Percentiles rank a stretch among this genome's conserved stretches.
These are phyloP conservation scores for Cossypha caffra DNA, from an alignment of 2,797 vertebrate genomes.

Conservation along the genomic window DNA sequence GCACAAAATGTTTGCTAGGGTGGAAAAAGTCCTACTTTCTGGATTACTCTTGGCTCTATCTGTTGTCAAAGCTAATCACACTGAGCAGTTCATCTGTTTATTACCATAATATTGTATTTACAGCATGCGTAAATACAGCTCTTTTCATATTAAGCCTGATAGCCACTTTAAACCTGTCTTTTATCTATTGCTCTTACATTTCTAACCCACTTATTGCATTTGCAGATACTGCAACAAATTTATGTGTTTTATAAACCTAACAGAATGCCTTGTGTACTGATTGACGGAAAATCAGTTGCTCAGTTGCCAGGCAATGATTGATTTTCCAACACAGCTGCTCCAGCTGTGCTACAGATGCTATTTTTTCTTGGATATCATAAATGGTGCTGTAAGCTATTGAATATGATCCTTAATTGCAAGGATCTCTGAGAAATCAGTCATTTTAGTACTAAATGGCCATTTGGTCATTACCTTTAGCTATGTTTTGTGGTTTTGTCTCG, in stretches of 20 bases:
- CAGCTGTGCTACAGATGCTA: slow-evolving; percentile 82
- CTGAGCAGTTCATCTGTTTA: slow-evolving; percentile 37
- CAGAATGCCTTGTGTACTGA: slow-evolving; percentile 72
- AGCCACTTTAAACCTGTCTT: slow-evolving; percentile 11
- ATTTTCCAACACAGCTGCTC: slow-evolving; percentile 82
- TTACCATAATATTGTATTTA: slow-evolving; percentile 41
- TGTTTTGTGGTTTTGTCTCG: slow-evolving; percentile 15
- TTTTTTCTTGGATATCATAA: slow-evolving; percentile 68
- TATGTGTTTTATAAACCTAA: slow-evolving; percentile 72
- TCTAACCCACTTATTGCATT: slow-evolving; percentile 70
- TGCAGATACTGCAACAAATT: slow-evolving; percentile 69
- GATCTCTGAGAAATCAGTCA: slow-evolving; percentile 63
- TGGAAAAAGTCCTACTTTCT: slow-evolving; percentile 27
- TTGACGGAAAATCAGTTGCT: slow-evolving; percentile 81
- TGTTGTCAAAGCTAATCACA: slow-evolving; percentile 21
- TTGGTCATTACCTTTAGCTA: slow-evolving; percentile 47
- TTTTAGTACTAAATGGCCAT: slow-evolving; percentile 48
- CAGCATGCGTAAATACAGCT: slow-evolving; percentile 2
- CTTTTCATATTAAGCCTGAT: slow-evolving; percentile 39
- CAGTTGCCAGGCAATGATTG: slow-evolving; percentile 81
- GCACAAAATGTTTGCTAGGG: slow-evolving; percentile 10
- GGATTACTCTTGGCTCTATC: not conserved
- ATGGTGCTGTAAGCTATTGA: slow-evolving; percentile 54
- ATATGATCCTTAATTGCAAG: slow-evolving; percentile 68
- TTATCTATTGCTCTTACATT: slow-evolving; percentile 41